Percentiles rank a stretch among this genome's conserved stretches.
These are phyloP conservation scores for Pomatorhinus ruficollis DNA, from an alignment of 2,113 vertebrate species.

Conservation along the genomic window DNA sequence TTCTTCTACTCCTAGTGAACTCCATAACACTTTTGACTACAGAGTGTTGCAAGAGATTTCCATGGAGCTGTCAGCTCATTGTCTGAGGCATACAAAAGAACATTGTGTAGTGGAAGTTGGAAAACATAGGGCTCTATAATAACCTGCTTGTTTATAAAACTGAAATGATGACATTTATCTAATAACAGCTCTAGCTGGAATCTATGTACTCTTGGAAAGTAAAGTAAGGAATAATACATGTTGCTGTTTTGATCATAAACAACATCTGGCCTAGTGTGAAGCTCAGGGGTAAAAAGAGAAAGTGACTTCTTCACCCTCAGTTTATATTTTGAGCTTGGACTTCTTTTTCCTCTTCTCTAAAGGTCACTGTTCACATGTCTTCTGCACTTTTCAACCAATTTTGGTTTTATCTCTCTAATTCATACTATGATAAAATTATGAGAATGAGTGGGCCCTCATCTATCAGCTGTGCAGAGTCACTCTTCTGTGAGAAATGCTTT, in stretches of 20 bases:
- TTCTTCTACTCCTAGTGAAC: slow-evolving; percentile 37
- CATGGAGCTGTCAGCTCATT: slow-evolving; percentile 45
- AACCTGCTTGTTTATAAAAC: slow-evolving; percentile 39
- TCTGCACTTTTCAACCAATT: background rate
- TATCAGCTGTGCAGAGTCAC: background rate
- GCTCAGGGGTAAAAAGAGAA: background rate
- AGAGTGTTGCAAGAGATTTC: slow-evolving; percentile 8
- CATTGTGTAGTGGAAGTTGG: slow-evolving; percentile 17
- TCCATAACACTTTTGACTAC: slow-evolving; percentile 19
- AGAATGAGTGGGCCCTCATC: background rate
- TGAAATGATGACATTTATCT: slow-evolving; percentile 41
- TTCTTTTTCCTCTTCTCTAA: background rate
- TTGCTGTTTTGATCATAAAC: background rate
- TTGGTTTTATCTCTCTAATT: background rate
- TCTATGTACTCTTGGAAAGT: background rate
- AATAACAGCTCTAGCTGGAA: background rate
- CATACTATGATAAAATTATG: background rate
- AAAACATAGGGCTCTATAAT: background rate
- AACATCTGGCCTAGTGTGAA: background rate
- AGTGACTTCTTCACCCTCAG: background rate
- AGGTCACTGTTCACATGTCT: background rate
- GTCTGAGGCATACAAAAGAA: slow-evolving; percentile 50
- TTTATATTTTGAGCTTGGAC: background rate
- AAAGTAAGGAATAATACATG: background rate
- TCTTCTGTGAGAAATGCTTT: background rate